Conservation (phyloP, 2,888 invertebrate genomes). For the Drosophila stalkeri region DNA sequence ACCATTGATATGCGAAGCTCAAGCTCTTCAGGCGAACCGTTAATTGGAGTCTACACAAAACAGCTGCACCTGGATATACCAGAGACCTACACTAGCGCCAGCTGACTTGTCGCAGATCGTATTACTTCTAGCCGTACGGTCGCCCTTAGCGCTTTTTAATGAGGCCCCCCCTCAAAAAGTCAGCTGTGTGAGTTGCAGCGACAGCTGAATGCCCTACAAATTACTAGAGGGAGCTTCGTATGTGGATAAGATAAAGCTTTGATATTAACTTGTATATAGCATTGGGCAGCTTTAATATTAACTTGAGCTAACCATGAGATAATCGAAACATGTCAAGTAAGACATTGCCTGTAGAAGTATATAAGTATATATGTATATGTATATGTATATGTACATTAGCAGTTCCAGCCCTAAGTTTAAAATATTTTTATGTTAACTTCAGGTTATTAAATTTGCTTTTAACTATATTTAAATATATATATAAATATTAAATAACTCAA, state of each 20-base stretch:
- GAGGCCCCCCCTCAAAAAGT: not conserved
- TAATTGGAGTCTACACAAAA: conserved; percentile 57
- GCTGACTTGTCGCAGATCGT: conserved; percentile 69
- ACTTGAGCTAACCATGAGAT: not conserved
- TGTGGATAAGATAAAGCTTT: not conserved
- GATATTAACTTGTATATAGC: not conserved
- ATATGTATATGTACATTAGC: not conserved
- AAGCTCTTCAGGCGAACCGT: conserved; percentile 38
- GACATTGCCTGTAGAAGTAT: too few relatives aligned
- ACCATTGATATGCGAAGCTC: conserved; percentile 41
- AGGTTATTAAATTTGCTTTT: not conserved
- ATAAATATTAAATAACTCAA: too few relatives aligned
- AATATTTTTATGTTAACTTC: not conserved
- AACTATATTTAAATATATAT: not conserved
- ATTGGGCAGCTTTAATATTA: too few relatives aligned
- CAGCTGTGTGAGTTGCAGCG: conserved; percentile 14
- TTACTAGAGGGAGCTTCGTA: not conserved
- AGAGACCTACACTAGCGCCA: conserved; percentile 60
- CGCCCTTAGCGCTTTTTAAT: conserved; percentile 23
- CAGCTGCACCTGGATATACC: conserved; percentile 50
- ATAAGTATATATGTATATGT: not conserved
- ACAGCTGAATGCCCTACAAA: conserved; percentile 28
- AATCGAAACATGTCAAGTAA: too few relatives aligned
- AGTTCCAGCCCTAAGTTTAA: not conserved
- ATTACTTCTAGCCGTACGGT: conserved; percentile 35